phyloP scores from a whole-genome alignment of 2,113 vertebrate genomes.

The Platichthys flesus region DNA sequence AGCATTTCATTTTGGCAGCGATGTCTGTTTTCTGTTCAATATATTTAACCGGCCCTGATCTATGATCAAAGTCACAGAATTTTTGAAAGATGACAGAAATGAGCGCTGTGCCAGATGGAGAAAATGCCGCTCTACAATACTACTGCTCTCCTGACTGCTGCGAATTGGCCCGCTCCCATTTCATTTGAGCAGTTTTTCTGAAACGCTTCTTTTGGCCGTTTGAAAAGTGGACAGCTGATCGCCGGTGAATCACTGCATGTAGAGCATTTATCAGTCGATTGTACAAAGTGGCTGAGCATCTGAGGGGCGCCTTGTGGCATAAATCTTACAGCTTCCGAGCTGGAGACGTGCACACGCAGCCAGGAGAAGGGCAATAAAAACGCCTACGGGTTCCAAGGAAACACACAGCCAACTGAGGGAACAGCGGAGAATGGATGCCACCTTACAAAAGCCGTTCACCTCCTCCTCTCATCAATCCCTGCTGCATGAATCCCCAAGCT shows the following conservation, averaged over 20 bases:
- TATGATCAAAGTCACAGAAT: slow-evolving; percentile 40
- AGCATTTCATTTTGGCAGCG: too few species aligned
- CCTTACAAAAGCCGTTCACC: slow-evolving; percentile 51
- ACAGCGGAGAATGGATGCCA: slow-evolving; percentile 33
- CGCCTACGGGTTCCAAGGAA: slow-evolving; percentile 42
- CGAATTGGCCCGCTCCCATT: not conserved
- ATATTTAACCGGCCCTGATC: slow-evolving; percentile 30
- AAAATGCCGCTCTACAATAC: not conserved
- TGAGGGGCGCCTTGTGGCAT: not conserved
- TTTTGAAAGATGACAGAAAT: slow-evolving; percentile 16
- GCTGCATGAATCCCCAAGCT: slow-evolving; percentile 37
- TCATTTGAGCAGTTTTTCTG: not conserved
- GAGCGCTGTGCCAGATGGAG: slow-evolving; percentile 36
- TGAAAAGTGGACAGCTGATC: slow-evolving; percentile 12
- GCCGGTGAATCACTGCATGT: not conserved
- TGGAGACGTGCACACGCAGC: slow-evolving; percentile 22
- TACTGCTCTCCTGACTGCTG: slow-evolving; percentile 13
- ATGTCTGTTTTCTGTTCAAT: slow-evolving; percentile 4
- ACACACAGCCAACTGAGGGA: slow-evolving; percentile 26
- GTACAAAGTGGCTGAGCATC: slow-evolving; percentile 1
- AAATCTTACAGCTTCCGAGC: slow-evolving; percentile 22
- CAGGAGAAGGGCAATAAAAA: slow-evolving; percentile 37
- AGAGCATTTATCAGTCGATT: slow-evolving; percentile 14
- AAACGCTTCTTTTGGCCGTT: slow-evolving; percentile 10
- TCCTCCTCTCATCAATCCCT: slow-evolving; percentile 47